Conservation (phyloP, 2,113 vertebrate genomes). For the Larimichthys crocea region DNA sequence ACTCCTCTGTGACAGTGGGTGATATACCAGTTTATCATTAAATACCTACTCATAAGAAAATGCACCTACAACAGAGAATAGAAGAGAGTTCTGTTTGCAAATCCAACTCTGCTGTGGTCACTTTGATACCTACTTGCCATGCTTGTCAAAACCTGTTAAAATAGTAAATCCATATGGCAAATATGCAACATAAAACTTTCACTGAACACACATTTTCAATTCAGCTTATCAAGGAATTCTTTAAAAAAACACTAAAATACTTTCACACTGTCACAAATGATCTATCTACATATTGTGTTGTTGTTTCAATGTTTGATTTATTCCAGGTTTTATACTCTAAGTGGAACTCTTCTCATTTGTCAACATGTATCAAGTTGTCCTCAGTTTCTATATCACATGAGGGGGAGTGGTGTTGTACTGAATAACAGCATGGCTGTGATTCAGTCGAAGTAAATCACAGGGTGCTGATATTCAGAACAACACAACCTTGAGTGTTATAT, state of each 20-base stretch:
- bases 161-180: neutral
- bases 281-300: neutral
- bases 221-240: too few relatives aligned
- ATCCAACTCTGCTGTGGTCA: neutral
- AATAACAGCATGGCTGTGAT: too few relatives aligned
- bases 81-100: neutral
- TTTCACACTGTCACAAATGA: neutral
- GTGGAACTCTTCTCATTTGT: neutral
- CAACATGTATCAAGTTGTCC: neutral
- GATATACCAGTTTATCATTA: conserved; percentile 47
- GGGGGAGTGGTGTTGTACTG: too few relatives aligned
- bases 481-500: too few relatives aligned
- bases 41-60: conserved; percentile 22
- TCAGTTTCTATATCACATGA: neutral
- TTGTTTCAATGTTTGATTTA: neutral
- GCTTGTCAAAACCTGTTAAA: neutral
- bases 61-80: neutral
- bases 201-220: too few relatives aligned
- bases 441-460: too few relatives aligned
- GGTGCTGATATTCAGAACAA: too few relatives aligned
- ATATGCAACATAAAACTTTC: neutral
- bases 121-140: neutral
- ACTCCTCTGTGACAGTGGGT: conserved; percentile 8
- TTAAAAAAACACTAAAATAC: neutral
- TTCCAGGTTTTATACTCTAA: neutral